Evolutionary conservation across 2,888 invertebrate genomes (phyloP).

Genomic region (Amiota minor): DNA sequence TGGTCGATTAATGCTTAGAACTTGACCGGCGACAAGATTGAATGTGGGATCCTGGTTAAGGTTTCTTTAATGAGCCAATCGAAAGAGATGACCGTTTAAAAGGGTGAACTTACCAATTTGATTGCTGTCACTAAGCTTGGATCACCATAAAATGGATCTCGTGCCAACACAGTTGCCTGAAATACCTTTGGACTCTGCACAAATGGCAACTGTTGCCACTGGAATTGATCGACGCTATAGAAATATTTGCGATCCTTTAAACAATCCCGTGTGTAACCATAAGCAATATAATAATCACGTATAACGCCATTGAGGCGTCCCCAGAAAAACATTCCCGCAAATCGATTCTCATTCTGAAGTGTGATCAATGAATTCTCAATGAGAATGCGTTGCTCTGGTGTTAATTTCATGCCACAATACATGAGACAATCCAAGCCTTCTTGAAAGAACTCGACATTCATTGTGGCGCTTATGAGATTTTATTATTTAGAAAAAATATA

Average conservation of each 20-base stretch:
- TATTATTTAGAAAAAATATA: no score
- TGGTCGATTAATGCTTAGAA: constrained; percentile 72
- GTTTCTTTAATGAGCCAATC: background rate
- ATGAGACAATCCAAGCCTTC: constrained; percentile 71
- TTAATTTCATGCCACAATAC: constrained; percentile 80
- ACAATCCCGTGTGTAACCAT: constrained; percentile 84
- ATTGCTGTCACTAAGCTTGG: constrained; percentile 62
- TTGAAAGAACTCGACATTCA: constrained; percentile 70
- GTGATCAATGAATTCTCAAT: constrained; percentile 85
- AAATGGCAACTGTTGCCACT: constrained; percentile 79
- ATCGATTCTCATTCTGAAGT: constrained; percentile 89
- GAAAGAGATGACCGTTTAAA: background rate
- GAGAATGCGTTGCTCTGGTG: constrained; percentile 81
- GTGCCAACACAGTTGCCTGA: constrained; percentile 66
- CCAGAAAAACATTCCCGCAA: constrained; percentile 87
- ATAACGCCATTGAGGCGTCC: constrained; percentile 85
- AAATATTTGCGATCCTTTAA: constrained; percentile 82
- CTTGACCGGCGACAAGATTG: constrained; percentile 74
- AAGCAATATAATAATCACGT: constrained; percentile 88
- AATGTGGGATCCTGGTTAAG: constrained; percentile 74
- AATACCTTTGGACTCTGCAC: constrained; percentile 70
- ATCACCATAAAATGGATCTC: constrained; percentile 69
- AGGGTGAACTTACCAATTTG: constrained; percentile 58
- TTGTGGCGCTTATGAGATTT: constrained; percentile 38
- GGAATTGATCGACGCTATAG: constrained; percentile 83